Evolutionary conservation across 2,113 vertebrate species (phyloP).

Genomic region (Natator depressus): DNA sequence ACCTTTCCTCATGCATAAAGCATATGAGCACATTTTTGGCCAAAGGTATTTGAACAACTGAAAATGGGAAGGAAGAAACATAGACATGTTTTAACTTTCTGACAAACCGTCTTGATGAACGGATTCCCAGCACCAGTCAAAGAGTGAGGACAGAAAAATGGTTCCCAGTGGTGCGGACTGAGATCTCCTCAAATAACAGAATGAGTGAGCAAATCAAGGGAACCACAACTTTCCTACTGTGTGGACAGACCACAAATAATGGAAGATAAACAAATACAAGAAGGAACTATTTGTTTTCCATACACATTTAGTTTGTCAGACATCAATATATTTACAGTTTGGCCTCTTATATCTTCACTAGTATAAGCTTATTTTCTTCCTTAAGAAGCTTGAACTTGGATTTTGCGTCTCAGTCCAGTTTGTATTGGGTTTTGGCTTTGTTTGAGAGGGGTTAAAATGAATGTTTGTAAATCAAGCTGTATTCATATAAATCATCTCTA

Average conservation of each 20-base stretch:
- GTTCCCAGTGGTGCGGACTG: constrained; percentile 65
- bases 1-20: constrained; percentile 49
- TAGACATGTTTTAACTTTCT: constrained; percentile 46
- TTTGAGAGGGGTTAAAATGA: constrained; percentile 2
- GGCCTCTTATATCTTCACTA: background rate
- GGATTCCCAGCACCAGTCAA: constrained; percentile 30
- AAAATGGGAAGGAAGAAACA: constrained; percentile 32
- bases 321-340: constrained; percentile 11
- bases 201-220: constrained; percentile 76
- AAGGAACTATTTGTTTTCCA: constrained; percentile 39
- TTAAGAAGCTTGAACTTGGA: background rate
- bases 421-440: background rate
- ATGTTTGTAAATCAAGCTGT: background rate
- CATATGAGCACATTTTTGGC: constrained; percentile 20
- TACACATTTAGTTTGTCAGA: background rate
- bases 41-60: constrained; percentile 5
- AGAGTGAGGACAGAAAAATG: constrained; percentile 80
- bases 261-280: constrained; percentile 37
- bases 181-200: constrained; percentile 71
- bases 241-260: constrained; percentile 53
- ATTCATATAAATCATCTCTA: background rate
- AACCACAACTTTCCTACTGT: constrained; percentile 64
- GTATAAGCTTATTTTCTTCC: background rate
- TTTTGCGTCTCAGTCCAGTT: background rate
- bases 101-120: constrained; percentile 54